Percentiles rank a stretch among this genome's conserved stretches.
These are phyloP conservation scores for Xanthia icteritia DNA, from an alignment of 2,888 invertebrate species.

Conservation along the genomic window DNA sequence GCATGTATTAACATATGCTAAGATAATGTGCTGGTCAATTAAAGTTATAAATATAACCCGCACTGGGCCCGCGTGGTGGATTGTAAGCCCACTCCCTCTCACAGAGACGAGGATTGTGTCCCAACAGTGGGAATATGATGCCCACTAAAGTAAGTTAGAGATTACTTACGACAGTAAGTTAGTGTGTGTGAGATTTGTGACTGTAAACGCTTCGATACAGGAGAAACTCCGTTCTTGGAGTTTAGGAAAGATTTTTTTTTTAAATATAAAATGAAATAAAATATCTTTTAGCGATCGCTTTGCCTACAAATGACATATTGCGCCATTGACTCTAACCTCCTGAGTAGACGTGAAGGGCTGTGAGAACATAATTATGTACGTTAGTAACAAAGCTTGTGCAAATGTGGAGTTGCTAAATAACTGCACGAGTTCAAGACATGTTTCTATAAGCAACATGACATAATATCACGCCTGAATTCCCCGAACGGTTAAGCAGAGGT, in stretches of 20 bases:
- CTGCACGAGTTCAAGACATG: slow-evolving; percentile 8
- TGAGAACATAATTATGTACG: slow-evolving; percentile 15
- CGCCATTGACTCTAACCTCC: slow-evolving; percentile 9
- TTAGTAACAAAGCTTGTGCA: not conserved
- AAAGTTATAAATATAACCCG: not conserved
- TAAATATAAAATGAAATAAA: too few relatives aligned
- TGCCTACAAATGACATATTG: slow-evolving; percentile 23
- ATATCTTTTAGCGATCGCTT: slow-evolving; percentile 4
- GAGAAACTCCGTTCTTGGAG: too few relatives aligned
- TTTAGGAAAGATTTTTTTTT: too few relatives aligned
- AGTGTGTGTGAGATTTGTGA: not conserved
- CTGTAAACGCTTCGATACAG: not conserved
- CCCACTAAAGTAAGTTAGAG: not conserved
- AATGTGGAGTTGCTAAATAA: slow-evolving; percentile 15
- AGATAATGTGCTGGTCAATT: not conserved
- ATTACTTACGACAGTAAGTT: not conserved
- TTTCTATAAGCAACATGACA: not conserved
- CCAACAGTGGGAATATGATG: not conserved
- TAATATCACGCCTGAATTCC: not conserved
- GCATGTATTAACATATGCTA: not conserved
- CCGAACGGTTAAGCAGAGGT: not conserved
- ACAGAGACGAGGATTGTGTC: not conserved
- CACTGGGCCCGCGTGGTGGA: not conserved
- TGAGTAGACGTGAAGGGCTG: slow-evolving; percentile 15
- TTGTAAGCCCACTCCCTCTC: not conserved